Evolutionary conservation across 2,888 invertebrate genomes (phyloP).

Genomic region (Rambutsinella grinnellia): DNA sequence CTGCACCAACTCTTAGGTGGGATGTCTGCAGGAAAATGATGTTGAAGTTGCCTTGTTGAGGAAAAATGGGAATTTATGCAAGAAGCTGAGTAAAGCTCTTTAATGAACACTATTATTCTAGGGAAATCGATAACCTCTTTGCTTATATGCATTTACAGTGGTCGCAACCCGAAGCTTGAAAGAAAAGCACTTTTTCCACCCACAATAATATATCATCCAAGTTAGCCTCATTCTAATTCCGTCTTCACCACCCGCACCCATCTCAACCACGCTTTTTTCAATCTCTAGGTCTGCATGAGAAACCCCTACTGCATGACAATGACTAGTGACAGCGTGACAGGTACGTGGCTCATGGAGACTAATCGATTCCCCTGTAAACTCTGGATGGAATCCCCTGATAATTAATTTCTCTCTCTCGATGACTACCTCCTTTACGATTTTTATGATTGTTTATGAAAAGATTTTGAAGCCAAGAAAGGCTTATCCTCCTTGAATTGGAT

Average conservation of each 20-base stretch:
- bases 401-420: no score
- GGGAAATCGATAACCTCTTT: no score
- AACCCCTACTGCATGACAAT: neutral
- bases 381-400: no score
- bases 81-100: conserved; percentile 8
- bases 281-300: no score
- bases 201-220: conserved; percentile 56
- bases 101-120: conserved; percentile 41
- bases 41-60: no score
- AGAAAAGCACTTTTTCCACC: conserved; percentile 29
- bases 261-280: conserved; percentile 28
- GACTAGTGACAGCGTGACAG: neutral
- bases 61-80: no score
- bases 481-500: neutral
- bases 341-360: neutral
- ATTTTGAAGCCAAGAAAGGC: neutral
- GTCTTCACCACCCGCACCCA: conserved; percentile 21
- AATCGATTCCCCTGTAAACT: no score
- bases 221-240: conserved; percentile 46
- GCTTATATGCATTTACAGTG: no score
- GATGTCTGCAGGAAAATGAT: neutral
- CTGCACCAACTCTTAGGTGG: no score
- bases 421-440: no score
- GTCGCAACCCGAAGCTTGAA: no score
- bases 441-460: no score